Evolutionary conservation across 2,113 vertebrate species (phyloP).

Genomic region (Cathartes aura): DNA sequence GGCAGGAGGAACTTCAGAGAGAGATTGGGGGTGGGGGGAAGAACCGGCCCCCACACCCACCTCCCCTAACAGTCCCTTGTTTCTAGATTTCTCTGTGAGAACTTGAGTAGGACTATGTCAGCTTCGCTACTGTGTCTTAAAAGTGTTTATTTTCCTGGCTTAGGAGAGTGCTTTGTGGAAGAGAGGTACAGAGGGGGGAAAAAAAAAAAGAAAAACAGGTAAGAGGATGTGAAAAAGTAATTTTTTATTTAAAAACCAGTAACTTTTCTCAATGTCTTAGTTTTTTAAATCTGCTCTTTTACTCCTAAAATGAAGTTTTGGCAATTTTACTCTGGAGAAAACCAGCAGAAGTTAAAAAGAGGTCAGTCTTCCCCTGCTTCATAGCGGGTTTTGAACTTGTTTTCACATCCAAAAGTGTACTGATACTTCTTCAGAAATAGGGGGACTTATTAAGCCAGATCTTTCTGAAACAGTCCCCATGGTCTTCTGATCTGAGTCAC

Average conservation of each 20-base stretch:
- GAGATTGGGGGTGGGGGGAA: accelerated
- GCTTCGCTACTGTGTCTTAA: neutral
- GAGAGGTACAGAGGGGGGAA: neutral
- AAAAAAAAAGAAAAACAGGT: neutral
- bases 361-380: neutral
- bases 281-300: neutral
- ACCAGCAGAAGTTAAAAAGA: neutral
- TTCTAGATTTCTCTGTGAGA: neutral
- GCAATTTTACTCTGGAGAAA: neutral
- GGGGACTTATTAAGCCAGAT: neutral
- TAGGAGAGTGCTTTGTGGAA: neutral
- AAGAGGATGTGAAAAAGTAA: neutral
- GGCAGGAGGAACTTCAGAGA: neutral
- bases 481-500: neutral
- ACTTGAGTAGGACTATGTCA: neutral
- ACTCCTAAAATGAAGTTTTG: neutral
- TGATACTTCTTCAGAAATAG: neutral
- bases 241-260: neutral
- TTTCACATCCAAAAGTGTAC: neutral
- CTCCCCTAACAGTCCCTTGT: no score
- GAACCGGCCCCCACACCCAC: no score
- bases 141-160: neutral
- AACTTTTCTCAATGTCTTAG: neutral
- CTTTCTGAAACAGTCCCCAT: neutral
- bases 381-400: neutral